These are phyloP conservation scores for Cryptomyrus ogoouensis DNA, from an alignment of 2,113 vertebrate species.

Conservation along the genomic window DNA sequence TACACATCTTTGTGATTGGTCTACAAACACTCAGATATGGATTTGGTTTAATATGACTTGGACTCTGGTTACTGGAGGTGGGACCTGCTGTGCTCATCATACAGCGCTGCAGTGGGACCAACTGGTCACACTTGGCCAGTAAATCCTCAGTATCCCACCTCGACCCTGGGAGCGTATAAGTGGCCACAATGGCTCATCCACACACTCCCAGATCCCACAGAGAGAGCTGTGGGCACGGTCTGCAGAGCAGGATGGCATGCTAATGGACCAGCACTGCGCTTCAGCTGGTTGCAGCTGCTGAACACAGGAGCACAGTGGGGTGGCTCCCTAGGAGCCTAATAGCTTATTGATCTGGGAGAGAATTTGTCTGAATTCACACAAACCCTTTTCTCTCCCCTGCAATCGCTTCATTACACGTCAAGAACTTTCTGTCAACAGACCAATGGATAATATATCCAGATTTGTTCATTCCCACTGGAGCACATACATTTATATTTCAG, in stretches of 20 bases:
- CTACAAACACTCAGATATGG: not conserved
- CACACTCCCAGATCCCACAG: not conserved
- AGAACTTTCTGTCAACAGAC: not conserved
- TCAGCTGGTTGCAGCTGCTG: not conserved
- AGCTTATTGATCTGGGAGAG: conserved; percentile 3
- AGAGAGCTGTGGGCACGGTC: not conserved
- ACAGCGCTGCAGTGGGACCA: not conserved
- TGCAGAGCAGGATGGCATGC: not conserved
- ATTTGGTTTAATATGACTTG: not conserved
- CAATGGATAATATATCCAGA: not conserved
- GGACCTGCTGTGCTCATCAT: not conserved
- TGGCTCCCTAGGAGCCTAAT: not conserved
- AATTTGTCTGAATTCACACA: not conserved
- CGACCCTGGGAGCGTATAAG: not conserved
- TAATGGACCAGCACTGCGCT: not conserved
- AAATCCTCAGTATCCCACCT: not conserved
- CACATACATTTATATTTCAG: not conserved
- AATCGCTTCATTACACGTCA: not conserved
- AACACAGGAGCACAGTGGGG: not conserved
- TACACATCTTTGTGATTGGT: not conserved
- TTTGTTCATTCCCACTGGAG: not conserved
- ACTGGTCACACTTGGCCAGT: not conserved
- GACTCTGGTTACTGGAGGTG: not conserved
- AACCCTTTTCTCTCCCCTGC: not conserved
- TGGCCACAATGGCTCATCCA: not conserved